Base-by-base conservation (phyloP, 2,113 vertebrate species). In the Hippoglossus stenolepis region DNA sequence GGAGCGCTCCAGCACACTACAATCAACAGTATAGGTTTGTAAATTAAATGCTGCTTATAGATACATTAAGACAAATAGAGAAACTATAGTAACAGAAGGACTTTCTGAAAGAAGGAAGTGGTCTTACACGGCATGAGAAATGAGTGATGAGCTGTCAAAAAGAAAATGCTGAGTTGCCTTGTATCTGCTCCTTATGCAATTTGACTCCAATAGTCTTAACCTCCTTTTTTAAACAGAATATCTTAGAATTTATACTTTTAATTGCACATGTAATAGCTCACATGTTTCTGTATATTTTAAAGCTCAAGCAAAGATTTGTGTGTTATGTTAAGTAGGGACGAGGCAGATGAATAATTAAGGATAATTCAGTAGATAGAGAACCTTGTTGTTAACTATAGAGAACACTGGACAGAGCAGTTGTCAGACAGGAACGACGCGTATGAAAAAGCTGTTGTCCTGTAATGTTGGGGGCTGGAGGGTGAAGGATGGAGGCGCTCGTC, bases 401-500 rank as follows among this genome's bases (percentile, higher is more conserved):
- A 26, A 26, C 31, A 1, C 31, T 43, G 8, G 23, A 3, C 4
- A 23, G 45, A 13, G 38, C 11, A 2, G 31, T 40, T 24, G 24
- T 53, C 59, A 2, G 18, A n/a, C 51, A 73, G 31, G 20, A 28
- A 58, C 47, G 11, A 65, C 65, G 58, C 28, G 2, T 7, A 70
- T 79, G 66, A 87, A 76, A 71, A 71, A 35, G 15, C 80, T 73
- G 70, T 79, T 85, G 85, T 90, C 26, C 60, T 62, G 62, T 65
- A 11, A 15, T 43, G 11, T 43, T 28, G 18, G 43, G 58, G 71
- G 43, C 3, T 12, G 10, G 47, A 18, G 47, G 17, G 15, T 2
- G 45, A 2, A 47, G 43, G 43, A 47, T 13, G 43, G 56, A 20
- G 51, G 26, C 0, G 5, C 59, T 47, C 24, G 62, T 70, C 73